phyloP scores from a whole-genome alignment of 2,113 vertebrate genomes.

The Nycticorax nycticorax region DNA sequence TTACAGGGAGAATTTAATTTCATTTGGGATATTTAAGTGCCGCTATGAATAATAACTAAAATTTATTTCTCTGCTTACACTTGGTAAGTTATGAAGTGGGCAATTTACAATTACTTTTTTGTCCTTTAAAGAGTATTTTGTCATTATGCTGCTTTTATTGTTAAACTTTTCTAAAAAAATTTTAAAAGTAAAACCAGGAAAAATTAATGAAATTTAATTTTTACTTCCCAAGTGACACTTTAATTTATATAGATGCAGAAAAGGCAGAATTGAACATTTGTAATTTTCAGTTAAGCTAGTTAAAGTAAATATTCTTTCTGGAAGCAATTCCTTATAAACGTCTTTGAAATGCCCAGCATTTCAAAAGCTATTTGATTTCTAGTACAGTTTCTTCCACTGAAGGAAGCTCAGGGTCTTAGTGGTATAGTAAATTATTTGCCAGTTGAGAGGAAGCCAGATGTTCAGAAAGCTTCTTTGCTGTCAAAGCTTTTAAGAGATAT shows the following conservation, averaged over 20 bases:
- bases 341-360: neutral
- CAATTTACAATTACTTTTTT: neutral
- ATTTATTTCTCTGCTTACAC: neutral
- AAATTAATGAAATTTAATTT: neutral
- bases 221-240: neutral
- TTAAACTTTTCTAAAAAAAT: neutral
- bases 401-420: neutral
- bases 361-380: neutral
- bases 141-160: neutral
- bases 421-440: neutral
- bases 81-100: neutral
- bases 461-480: constrained; percentile 1
- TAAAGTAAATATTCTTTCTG: neutral
- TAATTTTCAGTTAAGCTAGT: neutral
- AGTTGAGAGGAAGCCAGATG: constrained; percentile 4
- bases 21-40: neutral
- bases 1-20: neutral
- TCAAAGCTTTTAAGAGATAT: neutral
- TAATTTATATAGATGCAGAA: neutral
- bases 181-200: neutral
- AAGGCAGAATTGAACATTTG: neutral
- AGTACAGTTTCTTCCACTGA: neutral
- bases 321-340: neutral
- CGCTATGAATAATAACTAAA: neutral
- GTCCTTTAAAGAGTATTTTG: neutral